Evolutionary conservation across 2,113 vertebrate species (phyloP).

Genomic region (Dendropsophus ebraccatus): DNA sequence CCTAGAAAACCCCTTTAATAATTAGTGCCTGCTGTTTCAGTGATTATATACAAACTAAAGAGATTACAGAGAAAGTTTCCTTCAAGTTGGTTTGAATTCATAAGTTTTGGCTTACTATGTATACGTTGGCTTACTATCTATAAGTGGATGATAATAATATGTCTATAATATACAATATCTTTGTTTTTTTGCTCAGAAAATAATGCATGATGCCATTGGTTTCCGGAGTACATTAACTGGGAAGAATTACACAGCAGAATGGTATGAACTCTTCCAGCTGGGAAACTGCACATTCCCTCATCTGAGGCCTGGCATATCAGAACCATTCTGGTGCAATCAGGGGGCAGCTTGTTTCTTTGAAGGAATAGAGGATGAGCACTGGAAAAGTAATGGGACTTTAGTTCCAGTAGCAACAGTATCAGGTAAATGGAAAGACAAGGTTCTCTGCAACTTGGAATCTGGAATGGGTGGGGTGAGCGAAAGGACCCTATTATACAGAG

Average conservation of each 20-base stretch:
- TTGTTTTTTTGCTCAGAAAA: slow-evolving; percentile 75
- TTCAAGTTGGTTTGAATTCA: no score
- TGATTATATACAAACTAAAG: no score
- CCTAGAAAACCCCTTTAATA: no score
- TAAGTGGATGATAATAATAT: no score
- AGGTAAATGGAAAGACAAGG: slow-evolving; percentile 70
- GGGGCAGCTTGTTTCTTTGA: slow-evolving; percentile 97
- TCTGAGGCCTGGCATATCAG: slow-evolving; percentile 73
- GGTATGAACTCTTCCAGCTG: slow-evolving; percentile 97
- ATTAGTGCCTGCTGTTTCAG: no score
- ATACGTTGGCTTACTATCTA: no score
- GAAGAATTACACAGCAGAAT: slow-evolving; percentile 93
- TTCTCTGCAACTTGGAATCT: no score
- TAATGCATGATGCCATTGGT: slow-evolving; percentile 97
- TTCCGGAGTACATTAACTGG: slow-evolving; percentile 82
- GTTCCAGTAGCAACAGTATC: slow-evolving; percentile 84
- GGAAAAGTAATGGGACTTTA: slow-evolving; percentile 92
- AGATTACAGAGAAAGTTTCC: no score
- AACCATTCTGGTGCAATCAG: slow-evolving; percentile 98
- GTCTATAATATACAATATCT: no score
- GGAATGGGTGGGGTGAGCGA: no score
- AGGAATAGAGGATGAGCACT: slow-evolving; percentile 92
- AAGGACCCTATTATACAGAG: not conserved
- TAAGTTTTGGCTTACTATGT: no score
- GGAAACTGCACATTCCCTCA: slow-evolving; percentile 98